Percentiles rank a stretch among this genome's conserved stretches.
Evolutionary conservation across 2,797 vertebrate species (phyloP).

Genomic region (Halcyon chelicuti): DNA sequence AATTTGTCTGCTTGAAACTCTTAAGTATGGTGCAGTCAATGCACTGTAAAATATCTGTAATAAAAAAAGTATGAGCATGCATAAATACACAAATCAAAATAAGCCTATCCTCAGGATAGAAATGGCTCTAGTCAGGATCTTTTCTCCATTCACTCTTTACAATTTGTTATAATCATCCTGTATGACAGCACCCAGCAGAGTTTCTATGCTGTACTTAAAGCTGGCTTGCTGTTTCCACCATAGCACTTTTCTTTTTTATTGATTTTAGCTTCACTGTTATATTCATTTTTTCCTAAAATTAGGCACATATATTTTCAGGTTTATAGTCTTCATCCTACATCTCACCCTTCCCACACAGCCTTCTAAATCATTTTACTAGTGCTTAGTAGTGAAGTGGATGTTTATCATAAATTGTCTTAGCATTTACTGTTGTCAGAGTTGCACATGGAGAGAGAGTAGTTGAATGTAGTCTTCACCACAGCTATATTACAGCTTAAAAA

Average conservation of each 20-base stretch:
- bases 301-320: constrained; percentile 34
- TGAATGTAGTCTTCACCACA: neutral
- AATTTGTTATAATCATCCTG: constrained; percentile 66
- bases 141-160: constrained; percentile 29
- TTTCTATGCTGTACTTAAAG: constrained; percentile 49
- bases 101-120: constrained; percentile 25
- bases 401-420: constrained; percentile 19
- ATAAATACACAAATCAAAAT: constrained; percentile 45
- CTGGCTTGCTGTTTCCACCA: constrained; percentile 51
- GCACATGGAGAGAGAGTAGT: neutral
- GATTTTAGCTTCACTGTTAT: constrained; percentile 64
- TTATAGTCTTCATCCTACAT: constrained; percentile 42
- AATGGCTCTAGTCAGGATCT: constrained; percentile 39
- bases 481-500: neutral
- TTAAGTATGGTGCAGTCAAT: neutral
- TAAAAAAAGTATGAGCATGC: neutral
- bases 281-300: constrained; percentile 67
- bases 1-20: neutral
- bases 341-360: constrained; percentile 1
- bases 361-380: constrained; percentile 52
- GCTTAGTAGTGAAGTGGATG: constrained; percentile 28
- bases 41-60: constrained; percentile 9
- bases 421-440: neutral
- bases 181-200: constrained; percentile 54
- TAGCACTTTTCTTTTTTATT: constrained; percentile 58